Evolutionary conservation across 2,797 vertebrate species (phyloP), one percentile per base, ranked within the genome.

Genomic region (Chiroxiphia lanceolata): DNA sequence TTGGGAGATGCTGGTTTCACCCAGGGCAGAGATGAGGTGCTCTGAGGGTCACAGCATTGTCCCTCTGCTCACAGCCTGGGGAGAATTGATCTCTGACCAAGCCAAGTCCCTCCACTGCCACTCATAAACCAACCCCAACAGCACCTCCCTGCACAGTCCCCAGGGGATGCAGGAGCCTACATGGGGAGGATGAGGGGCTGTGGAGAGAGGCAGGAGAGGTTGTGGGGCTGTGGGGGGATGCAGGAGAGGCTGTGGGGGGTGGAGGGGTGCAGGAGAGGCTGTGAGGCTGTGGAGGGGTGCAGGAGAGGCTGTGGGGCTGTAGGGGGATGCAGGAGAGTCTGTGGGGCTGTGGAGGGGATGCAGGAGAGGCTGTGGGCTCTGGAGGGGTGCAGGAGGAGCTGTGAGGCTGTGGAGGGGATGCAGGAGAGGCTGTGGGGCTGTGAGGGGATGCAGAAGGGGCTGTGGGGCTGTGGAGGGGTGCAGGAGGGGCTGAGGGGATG

Each of bases 101-200:
- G 31, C 7, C 21, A n/a, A 54, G 13, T 7, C 72, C 18, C 19
- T 54, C 60, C 2, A 1, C 14, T 76, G 54, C 64, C n/a, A 33
- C 60, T 61, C 34, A 8, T 31, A 86, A 48, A 65, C 14, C 2
- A 2, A 50, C 7, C 59, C 38, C 64, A 51, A n/a, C 45, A 42
- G 74, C 27, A 22, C 27, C 4, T n/a, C 45, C 18, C 67, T 70
- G 54, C 14, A 6, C 0, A 0, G 33, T n/a, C 13, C 44, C 86
- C 3, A 4, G 23, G 36, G 67, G 75, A 69, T 57, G 47, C 38
- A 22, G 75, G 21, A 83, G 10, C 54, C n/a, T 19, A 0, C 42
- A 4, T 0, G 50, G 40, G 48, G 76, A 82, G 50, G 71, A 85
- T 91, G 65, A 3, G 2, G 53, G 13, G 34, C 26, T 56, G 13